A percentile compares a stretch with the other conserved stretches of the same genome.
Conservation (phyloP, 92 coral and sea anemone species). For the Umimayanthus kanabou region DNA sequence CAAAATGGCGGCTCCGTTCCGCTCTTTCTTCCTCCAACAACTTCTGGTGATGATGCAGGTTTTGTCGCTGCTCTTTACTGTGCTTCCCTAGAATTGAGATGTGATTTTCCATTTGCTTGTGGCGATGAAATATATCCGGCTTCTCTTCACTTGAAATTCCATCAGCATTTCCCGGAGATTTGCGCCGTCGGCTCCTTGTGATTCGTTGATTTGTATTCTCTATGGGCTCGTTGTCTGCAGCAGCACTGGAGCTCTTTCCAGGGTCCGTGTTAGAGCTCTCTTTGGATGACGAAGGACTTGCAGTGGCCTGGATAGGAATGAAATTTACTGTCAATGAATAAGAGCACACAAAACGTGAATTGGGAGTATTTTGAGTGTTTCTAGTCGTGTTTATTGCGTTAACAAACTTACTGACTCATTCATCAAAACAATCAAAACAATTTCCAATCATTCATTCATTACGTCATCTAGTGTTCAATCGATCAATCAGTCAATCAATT, state of each 20-base stretch:
- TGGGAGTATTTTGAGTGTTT: not conserved
- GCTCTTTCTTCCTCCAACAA: slow-evolving; percentile 71
- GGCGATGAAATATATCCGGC: slow-evolving; percentile 75
- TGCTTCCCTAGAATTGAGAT: slow-evolving; percentile 79
- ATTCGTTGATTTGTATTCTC: slow-evolving; percentile 2
- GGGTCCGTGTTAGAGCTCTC: not conserved
- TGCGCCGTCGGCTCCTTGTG: slow-evolving; percentile 76
- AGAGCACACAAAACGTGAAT: no score
- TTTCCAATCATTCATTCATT: no score
- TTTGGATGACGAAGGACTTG: slow-evolving; percentile 22
- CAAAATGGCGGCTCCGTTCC: slow-evolving; percentile 58
- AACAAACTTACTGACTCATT: no score
- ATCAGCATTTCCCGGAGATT: slow-evolving; percentile 41
- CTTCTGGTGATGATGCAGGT: slow-evolving; percentile 81
- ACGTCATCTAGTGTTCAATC: no score
- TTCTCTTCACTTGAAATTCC: slow-evolving; percentile 28
- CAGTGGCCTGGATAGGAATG: not conserved
- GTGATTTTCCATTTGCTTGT: slow-evolving; percentile 78
- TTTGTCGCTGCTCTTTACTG: slow-evolving; percentile 81
- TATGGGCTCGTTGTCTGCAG: not conserved
- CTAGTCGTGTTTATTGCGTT: no score
- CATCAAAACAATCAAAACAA: no score
- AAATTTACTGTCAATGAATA: no score
- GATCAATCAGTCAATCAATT: no score
- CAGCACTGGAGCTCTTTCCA: not conserved